Base-by-base conservation (phyloP, 2,888 invertebrate genomes). In the Stomorhina lunata region DNA sequence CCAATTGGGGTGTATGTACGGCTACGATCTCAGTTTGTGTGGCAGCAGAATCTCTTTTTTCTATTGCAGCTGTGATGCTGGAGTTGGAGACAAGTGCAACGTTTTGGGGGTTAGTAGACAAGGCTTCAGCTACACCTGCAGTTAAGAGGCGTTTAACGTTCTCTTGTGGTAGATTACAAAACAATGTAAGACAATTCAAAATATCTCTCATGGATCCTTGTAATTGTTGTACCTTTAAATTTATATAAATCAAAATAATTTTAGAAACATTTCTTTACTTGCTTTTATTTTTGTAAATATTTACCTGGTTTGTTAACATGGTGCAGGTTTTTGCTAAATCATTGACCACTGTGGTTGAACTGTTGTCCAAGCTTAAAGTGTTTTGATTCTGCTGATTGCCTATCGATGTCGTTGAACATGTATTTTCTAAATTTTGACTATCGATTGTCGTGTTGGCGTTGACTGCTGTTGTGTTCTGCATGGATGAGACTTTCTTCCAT, bases 1-100 rank as follows among this genome's bases (percentile, higher is more conserved):
- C 92, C 10, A 94, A 93, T 92, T 95, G 95, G 5, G 96, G 96
- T 4, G 96, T 95, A 86, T 94, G 93, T 7, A 96, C 95, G 0
- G 96, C 96, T 10, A 94, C 92, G 85, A 96, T 94, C 92, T 96
- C 96, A 0, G 96, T 96, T 92, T 96, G 96, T 6, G 96, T 96
- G 75, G 93, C 87, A 59, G 88, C 88, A 92, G 87, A 87, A 48
- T 85, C 84, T n/a, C 59, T 68, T 86, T 88, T 15, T 84, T 93
- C 93, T 12, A 92, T 90, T 80, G 90, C 77, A 5, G 29, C 43
- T 32, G 65, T 29, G 0, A 6, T 0, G 96, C 96, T 92, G 1
- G 61, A 0, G 96, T 96, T 92, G 96, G 96, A 5, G 96, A 96
- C 75, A 93, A 50, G 29, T 3, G 48, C 6, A 68, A 3, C 45